Base-by-base conservation (phyloP, 2,113 vertebrate genomes). In the Albula goreensis region DNA sequence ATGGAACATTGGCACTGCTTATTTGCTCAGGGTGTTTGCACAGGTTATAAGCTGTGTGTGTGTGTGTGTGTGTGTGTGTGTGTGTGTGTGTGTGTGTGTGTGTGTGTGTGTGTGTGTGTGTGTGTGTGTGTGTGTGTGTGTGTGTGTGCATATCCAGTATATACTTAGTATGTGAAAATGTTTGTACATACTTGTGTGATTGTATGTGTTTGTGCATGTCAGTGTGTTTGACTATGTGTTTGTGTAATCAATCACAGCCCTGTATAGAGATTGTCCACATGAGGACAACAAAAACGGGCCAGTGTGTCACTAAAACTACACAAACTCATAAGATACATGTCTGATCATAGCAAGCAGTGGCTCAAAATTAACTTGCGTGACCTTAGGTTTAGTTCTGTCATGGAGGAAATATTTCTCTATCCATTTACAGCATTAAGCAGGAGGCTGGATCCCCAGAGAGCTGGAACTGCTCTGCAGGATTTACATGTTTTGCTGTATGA, bases 11-110 rank as follows among this genome's bases (percentile, higher is more conserved):
- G 86, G 87, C 90, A 86, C 84, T 60, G 86, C 87, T 87, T 93
- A 89, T 93, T 92, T 93, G 89, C 87, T 88, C 87, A 57, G 81
- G 10, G 85, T 91, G 90, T 93, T 93, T 93, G 91, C 88, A 88
- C 88, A 89, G 86, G 87, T 83, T 74, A 74, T 11, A n/a, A 10
- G 5, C 70, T 25, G 70, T 74, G n/a, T 74, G 25, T 74, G 80
- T 82, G 88, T 78, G 22, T 87, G 89, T 89, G 78, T 77, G 41
- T 22, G 19, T 87, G 82, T n/a, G 66, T 22, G 83, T 89, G 80
- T 85, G 78, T 85, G 49, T 81, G 82, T 85, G 22, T 74, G 57
- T 74, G 60, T 82, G 80, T 53, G 49, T 70, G 13, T 88, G 79
- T 90, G 86, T 88, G 80, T 78, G 86, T 87, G 86, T 83, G 82